A percentile compares a stretch with the other conserved stretches of the same genome.
Conservation (phyloP, 2,888 invertebrate genomes). For the Pegoplata infirma region DNA sequence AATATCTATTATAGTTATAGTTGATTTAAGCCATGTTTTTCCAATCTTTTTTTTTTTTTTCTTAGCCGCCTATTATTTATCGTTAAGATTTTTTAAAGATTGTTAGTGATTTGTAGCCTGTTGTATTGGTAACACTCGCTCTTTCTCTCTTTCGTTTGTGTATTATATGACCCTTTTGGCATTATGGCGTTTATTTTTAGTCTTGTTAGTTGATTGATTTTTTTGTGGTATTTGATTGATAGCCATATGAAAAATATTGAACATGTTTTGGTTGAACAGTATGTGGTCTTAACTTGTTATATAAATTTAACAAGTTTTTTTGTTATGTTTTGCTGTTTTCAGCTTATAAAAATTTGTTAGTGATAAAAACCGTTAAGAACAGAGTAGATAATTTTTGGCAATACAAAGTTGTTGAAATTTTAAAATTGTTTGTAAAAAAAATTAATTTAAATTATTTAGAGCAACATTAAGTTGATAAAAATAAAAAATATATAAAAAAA, state of each 20-base stretch:
- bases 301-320: conserved; percentile 26
- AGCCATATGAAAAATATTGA: neutral
- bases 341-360: conserved; percentile 8
- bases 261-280: conserved; percentile 19
- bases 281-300: conserved; percentile 29
- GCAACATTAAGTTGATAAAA: neutral
- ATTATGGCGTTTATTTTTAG: neutral
- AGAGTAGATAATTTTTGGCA: neutral
- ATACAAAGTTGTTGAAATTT: neutral
- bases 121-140: too few species aligned
- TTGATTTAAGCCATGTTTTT: neutral
- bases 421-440: neutral
- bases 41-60: neutral
- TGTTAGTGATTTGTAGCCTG: conserved; percentile 13
- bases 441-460: neutral
- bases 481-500: neutral
- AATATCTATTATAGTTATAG: conserved; percentile 31
- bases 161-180: neutral
- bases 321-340: neutral
- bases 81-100: conserved; percentile 41
- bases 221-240: neutral
- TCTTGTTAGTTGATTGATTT: neutral
- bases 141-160: conserved; percentile 2
- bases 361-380: conserved; percentile 45
- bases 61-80: conserved; percentile 45